Evolutionary conservation across 1,140 invertebrate species (phyloP), one percentile per base, ranked within the genome.

Genomic region (Drosophila orosa): DNA sequence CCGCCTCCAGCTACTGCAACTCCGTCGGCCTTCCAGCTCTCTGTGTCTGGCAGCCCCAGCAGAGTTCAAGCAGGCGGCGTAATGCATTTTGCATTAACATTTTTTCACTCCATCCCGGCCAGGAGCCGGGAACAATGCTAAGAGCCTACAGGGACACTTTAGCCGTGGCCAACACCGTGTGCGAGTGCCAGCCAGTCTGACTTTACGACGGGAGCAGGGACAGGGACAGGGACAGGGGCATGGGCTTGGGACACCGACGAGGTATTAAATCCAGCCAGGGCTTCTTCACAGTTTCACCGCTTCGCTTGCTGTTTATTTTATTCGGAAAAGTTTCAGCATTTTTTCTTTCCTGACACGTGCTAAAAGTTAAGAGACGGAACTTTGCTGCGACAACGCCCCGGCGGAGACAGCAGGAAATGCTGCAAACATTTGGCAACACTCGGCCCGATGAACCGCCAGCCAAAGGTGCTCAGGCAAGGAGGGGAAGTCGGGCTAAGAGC

Each of bases 71-170:
- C 77, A 71, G 73, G 29, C 73, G 31, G 76, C 67, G 80, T 89
- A 89, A 87, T 87, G 83, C 84, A 89, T 89, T 84, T 89, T 89
- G 67, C 84, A 89, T 89, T 89, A 89, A 80, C 76, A 68, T 85
- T 84, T 74, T 82, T 85, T 71, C 63, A 35, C 59, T 54, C 54
- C 47, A 55, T 13, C 50, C 57, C 19, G 25, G n/a, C 50, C 56
- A 50, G 35, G 48, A 55, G 55, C 40, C 44, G 40, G 47, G 42
- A 68, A 78, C 63, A 74, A 66, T 69, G 75, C 19, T 67, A 47
- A 61, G 67, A 55, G 73, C 68, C 63, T 72, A 80, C 54, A 62
- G 72, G 75, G 80, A 72, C 72, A 72, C 80, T 83, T 78, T 72
- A 69, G 60, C 57, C 62, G 25, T 67, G 47, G 42, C 60, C 60